Evolutionary conservation across 64 coral and sea anemone genomes (phyloP), one percentile per base, ranked within the genome.

Genomic region (Actinia equina): DNA sequence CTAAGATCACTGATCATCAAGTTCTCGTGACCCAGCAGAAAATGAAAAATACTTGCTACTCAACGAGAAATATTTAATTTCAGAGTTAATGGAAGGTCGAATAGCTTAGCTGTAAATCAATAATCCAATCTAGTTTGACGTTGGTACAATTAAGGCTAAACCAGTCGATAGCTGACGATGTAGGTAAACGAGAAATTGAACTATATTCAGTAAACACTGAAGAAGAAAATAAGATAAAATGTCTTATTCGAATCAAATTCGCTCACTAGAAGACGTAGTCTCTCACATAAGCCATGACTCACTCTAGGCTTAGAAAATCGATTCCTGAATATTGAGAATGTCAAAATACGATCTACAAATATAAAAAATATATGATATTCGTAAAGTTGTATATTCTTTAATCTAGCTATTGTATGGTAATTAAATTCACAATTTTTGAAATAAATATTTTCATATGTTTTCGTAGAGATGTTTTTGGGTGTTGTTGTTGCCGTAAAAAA

Each of bases 391-490:
- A 37, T 30, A 74, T 22, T 23, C n/a, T 69, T 67, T 23, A 69
- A 69, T 4, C 7, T 25, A 30, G 12, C 2, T 74, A 27, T 14
- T 2, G 2, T 41, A 41, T 74, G 20, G 42, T 26, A n/a, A n/a
- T n/a, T n/a, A 13, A 14, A 30, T 0, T 41, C 2, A 27, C 7
- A 0, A 5, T 37, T 74, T 74, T 74, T 25, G 26, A 74, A 74
- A 74, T 74, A 74, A 74, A 74, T 74, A 74, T 74, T 74, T 74
- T 74, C 69, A 30, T 74, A 74, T 41, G 69, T 74, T 74, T 65
- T 42, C 14, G n/a, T 30, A 74, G 15, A 74, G 4, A 14, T 20
- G 22, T 27, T 27, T 74, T 6, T 74, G n/a, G 6, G 13, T 65
- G 27, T 74, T 26, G 69, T 74, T 74, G 25, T 71, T 27, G 65